These are phyloP conservation scores for Gorsachius magnificus DNA, from an alignment of 2,797 vertebrate species.

Conservation along the genomic window DNA sequence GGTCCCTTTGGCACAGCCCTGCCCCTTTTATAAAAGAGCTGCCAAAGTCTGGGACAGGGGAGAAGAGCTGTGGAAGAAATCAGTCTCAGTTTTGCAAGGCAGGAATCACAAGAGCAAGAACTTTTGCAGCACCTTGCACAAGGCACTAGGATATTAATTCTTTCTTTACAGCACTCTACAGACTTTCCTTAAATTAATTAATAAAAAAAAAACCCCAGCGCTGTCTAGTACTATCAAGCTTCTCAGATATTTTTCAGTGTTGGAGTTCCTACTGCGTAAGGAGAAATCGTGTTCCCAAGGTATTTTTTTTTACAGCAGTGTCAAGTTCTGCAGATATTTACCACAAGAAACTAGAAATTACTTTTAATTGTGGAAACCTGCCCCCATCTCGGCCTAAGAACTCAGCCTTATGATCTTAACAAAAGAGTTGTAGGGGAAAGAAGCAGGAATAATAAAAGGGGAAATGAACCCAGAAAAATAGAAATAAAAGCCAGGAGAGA, in stretches of 20 bases:
- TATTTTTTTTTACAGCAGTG: not conserved
- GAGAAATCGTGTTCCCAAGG: not conserved
- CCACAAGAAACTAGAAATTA: not conserved
- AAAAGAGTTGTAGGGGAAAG: not conserved
- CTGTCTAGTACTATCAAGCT: not conserved
- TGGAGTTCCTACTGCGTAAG: not conserved
- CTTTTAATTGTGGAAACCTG: not conserved
- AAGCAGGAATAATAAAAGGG: not conserved
- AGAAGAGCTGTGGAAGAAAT: not conserved
- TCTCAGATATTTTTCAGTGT: not conserved
- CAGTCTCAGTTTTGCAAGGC: not conserved
- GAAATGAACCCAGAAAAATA: not conserved
- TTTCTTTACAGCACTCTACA: not conserved
- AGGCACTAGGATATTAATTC: not conserved
- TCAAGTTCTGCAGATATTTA: not conserved
- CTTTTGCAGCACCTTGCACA: not conserved
- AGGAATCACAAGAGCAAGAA: not conserved
- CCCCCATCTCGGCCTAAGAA: not conserved
- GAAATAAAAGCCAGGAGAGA: not conserved
- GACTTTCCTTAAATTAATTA: not conserved
- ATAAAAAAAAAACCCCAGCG: not conserved
- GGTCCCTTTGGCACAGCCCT: not conserved
- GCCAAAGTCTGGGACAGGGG: not conserved
- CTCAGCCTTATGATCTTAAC: not conserved
- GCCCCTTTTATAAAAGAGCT: not conserved